phyloP scores from a whole-genome alignment of 1,140 invertebrate species.

The Drosophila pachea region DNA sequence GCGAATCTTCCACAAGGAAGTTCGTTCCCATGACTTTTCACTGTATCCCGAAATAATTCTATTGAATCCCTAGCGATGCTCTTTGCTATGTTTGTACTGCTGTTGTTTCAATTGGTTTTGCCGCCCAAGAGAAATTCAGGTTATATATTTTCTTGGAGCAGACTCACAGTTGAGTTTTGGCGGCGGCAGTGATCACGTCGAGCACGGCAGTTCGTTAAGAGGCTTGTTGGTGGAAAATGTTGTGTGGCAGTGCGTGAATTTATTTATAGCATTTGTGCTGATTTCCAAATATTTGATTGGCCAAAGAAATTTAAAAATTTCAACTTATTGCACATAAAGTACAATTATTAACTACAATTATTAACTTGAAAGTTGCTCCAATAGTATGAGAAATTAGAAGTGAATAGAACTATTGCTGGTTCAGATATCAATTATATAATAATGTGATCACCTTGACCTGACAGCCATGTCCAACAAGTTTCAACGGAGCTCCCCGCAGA shows the following conservation, averaged over 20 bases:
- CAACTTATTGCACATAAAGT: conserved; percentile 13
- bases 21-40: not conserved
- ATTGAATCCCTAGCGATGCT: conserved; percentile 20
- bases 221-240: conserved; percentile 37
- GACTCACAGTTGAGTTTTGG: conserved; percentile 57
- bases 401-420: not conserved
- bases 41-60: conserved; percentile 28
- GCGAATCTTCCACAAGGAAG: not conserved
- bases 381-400: not conserved
- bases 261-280: conserved; percentile 47
- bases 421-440: conserved; percentile 31
- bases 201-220: conserved; percentile 16
- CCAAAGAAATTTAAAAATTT: conserved; percentile 3
- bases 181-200: conserved; percentile 43
- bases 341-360: not conserved
- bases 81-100: conserved; percentile 12
- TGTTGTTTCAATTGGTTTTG: not conserved
- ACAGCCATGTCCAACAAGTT: conserved; percentile 60
- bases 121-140: conserved; percentile 29
- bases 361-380: not conserved
- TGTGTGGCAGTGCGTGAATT: conserved; percentile 34
- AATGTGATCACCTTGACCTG: conserved; percentile 26
- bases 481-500: conserved; percentile 61
- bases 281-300: conserved; percentile 22
- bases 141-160: conserved; percentile 25